Base-by-base conservation (phyloP, 2,888 invertebrate genomes). In the Argyra leucocephala region DNA sequence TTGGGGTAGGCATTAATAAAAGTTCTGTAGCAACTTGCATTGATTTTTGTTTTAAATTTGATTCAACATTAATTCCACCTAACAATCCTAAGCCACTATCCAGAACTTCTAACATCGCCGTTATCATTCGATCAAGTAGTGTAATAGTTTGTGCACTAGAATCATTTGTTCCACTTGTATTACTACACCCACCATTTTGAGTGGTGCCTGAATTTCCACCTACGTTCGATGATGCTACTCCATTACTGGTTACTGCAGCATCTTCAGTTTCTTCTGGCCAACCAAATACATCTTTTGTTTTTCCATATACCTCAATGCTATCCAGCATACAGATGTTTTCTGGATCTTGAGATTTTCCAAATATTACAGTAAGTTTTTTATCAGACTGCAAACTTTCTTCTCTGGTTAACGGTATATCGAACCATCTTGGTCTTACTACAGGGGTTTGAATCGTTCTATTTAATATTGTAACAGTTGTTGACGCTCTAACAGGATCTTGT, bases 221-320 rank as follows among this genome's bases (percentile, higher is more conserved):
- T 7, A 75, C 68, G 36, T 70, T 68, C 0, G 78, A 72, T 1
- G 79, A 71, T 12, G 77, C 76, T 18, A 78, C 72, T 3, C 74
- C 73, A 15, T 78, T 72, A 64, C 77, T 76, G 12, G 77, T 75
- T 15, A 76, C 75, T n/a, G 79, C 71, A 36, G 81, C 78, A 68
- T 96, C 96, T 73, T 96, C 96, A 10, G 85, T 87, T 74, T 97
- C 96, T 76, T 97, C 96, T 0, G 96, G 96, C 97, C 96, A 97
- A 59, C 96, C 96, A 75, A 97, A 96, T 1, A 89, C 84, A 76
- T 96, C 96, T 79, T 97, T 97, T 1, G 93, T 91, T 81, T 95
- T 96, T 1, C 95, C 95, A 76, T 96, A 96, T 76, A 93, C 88
- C 83, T 96, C 96, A 23, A 97, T 88, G 62, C 92, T 93, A 78